Percentiles rank a stretch among this genome's conserved stretches.
Conservation (phyloP, 1,140 invertebrate species). For the Danaus melanippus region DNA sequence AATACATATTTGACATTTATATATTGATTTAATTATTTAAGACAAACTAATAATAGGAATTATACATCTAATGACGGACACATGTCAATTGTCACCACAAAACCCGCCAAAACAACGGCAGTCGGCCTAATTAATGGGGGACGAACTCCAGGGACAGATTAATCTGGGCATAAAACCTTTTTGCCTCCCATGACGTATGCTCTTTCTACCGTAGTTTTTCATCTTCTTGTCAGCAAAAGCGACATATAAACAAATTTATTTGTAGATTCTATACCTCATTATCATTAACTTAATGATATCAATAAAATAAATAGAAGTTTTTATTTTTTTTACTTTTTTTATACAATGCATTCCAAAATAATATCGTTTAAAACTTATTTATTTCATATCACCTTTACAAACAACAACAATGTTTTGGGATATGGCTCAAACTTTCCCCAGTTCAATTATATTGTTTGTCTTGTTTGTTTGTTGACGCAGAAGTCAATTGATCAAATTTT, state of each 20-base stretch:
- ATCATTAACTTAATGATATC: background rate
- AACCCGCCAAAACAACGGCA: slow-evolving; percentile 36
- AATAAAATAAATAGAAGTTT: background rate
- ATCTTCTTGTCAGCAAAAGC: slow-evolving; percentile 3
- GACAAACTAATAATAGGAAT: too few relatives aligned
- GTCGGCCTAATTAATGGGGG: slow-evolving; percentile 52
- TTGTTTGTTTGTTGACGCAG: slow-evolving; percentile 3
- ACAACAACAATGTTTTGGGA: too few relatives aligned
- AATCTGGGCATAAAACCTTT: slow-evolving; percentile 55
- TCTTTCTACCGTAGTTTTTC: slow-evolving; percentile 23
- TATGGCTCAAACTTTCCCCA: background rate
- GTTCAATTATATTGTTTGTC: slow-evolving; percentile 8
- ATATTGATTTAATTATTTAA: too few relatives aligned
- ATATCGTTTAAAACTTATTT: too few relatives aligned
- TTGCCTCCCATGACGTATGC: slow-evolving; percentile 41
- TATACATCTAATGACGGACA: slow-evolving; percentile 7
- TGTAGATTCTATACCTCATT: too few relatives aligned
- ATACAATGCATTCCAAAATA: background rate
- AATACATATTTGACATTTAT: too few relatives aligned
- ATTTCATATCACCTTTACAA: too few relatives aligned
- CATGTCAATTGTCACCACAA: slow-evolving; percentile 47
- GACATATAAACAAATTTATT: too few relatives aligned
- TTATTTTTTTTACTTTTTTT: slow-evolving; percentile 1
- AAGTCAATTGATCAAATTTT: slow-evolving; percentile 3
- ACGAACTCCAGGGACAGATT: slow-evolving; percentile 42